A percentile compares a stretch with the other conserved stretches of the same genome.
Evolutionary conservation across 2,888 invertebrate genomes (phyloP).

Genomic region (Girardia tigrina): DNA sequence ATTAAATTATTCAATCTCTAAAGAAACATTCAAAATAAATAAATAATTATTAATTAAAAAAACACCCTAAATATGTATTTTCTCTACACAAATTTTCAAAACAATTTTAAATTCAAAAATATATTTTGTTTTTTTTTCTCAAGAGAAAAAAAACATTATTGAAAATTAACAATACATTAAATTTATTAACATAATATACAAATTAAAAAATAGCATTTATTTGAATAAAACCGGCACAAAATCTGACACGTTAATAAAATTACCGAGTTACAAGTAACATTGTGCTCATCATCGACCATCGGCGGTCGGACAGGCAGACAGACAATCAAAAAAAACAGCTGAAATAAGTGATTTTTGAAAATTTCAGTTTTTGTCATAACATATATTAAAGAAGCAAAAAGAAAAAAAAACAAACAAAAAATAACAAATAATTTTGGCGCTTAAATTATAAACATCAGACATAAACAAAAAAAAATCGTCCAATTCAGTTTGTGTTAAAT

Average conservation of each 20-base stretch:
- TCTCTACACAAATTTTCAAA: too few species aligned
- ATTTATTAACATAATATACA: too few species aligned
- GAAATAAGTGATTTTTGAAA: slow-evolving; percentile 6
- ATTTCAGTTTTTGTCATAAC: not conserved
- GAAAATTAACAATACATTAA: too few species aligned
- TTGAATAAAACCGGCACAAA: slow-evolving; percentile 23
- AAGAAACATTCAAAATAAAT: too few species aligned
- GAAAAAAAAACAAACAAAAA: slow-evolving; percentile 3
- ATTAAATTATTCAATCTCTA: too few species aligned
- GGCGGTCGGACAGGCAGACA: not conserved
- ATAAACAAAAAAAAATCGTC: too few species aligned
- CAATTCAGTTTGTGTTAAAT: slow-evolving; percentile 19
- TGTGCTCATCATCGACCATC: slow-evolving; percentile 23
- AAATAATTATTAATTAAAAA: too few species aligned
- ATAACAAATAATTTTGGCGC: slow-evolving; percentile 23
- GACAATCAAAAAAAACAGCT: slow-evolving; percentile 1
- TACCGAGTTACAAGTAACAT: slow-evolving; percentile 23
- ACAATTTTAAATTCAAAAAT: too few species aligned
- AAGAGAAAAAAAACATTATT: too few species aligned
- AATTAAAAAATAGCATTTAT: slow-evolving; percentile 18
- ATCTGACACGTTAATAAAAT: not conserved
- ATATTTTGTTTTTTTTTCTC: too few species aligned
- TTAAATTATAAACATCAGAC: not conserved
- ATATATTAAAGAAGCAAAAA: slow-evolving; percentile 2
- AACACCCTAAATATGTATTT: too few species aligned